phyloP scores from a whole-genome alignment of 2,113 vertebrate species.

The Chloropsis cyanopogon region DNA sequence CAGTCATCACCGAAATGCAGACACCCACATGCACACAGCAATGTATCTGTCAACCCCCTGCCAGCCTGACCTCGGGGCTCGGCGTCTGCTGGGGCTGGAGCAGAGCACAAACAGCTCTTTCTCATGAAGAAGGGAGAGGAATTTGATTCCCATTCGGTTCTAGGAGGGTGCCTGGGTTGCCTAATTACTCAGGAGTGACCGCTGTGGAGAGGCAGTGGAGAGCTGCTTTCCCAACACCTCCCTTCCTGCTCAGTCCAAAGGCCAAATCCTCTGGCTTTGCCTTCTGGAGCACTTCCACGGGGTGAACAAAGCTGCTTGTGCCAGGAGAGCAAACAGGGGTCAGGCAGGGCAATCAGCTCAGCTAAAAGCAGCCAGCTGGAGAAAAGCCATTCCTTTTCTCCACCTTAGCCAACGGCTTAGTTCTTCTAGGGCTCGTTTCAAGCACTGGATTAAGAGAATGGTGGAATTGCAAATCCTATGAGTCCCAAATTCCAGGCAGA shows the following conservation, averaged over 20 bases:
- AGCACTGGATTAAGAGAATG: background rate
- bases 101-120: background rate
- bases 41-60: background rate
- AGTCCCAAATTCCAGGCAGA: background rate
- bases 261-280: background rate
- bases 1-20: background rate
- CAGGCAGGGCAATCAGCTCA: background rate
- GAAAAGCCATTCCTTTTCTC: conserved; percentile 13
- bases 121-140: background rate
- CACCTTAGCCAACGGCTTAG: background rate
- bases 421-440: background rate
- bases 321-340: background rate
- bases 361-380: background rate
- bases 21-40: background rate
- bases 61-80: background rate
- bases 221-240: background rate
- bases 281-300: background rate
- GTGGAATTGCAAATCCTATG: background rate
- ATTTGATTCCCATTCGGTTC: background rate
- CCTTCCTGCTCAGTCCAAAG: background rate
- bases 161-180: background rate
- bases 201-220: background rate
- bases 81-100: background rate
- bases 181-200: background rate
- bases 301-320: background rate